These are phyloP conservation scores for Drosophila meridionalis DNA, from an alignment of 2,888 invertebrate genomes.

Conservation along the genomic window DNA sequence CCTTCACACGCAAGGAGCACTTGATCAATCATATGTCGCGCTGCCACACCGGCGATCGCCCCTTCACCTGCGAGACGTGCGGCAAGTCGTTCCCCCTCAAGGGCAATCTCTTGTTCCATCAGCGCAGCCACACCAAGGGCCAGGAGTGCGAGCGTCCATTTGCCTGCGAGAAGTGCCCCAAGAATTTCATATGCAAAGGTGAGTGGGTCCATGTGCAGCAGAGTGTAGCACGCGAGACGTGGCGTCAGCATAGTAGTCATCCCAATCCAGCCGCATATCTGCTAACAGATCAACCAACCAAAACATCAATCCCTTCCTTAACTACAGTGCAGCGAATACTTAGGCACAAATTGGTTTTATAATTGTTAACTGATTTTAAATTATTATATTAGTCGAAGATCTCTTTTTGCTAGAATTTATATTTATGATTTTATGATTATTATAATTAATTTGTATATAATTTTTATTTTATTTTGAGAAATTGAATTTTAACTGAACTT, in stretches of 20 bases:
- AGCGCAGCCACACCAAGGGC: slow-evolving; percentile 93
- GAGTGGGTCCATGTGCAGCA: slow-evolving; percentile 45
- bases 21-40: slow-evolving; percentile 92
- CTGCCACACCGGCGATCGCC: slow-evolving; percentile 91
- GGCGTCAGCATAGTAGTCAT: slow-evolving; percentile 75
- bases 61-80: slow-evolving; percentile 93
- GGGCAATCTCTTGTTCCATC: slow-evolving; percentile 93
- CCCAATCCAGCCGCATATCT: slow-evolving; percentile 30
- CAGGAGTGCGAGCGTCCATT: slow-evolving; percentile 89
- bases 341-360: background rate
- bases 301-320: background rate
- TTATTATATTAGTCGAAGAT: no score
- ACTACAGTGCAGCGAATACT: slow-evolving; percentile 26
- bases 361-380: background rate
- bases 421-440: background rate
- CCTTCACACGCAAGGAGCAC: slow-evolving; percentile 94
- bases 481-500: no score
- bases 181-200: slow-evolving; percentile 95
- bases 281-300: slow-evolving; percentile 2
- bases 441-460: background rate
- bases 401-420: background rate
- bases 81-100: slow-evolving; percentile 94
- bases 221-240: slow-evolving; percentile 62
- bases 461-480: background rate
- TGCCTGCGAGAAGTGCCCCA: slow-evolving; percentile 93